Evolutionary conservation across 2,113 vertebrate species (phyloP), one percentile per base, ranked within the genome.

Genomic region (Grammatotria lemairii): DNA sequence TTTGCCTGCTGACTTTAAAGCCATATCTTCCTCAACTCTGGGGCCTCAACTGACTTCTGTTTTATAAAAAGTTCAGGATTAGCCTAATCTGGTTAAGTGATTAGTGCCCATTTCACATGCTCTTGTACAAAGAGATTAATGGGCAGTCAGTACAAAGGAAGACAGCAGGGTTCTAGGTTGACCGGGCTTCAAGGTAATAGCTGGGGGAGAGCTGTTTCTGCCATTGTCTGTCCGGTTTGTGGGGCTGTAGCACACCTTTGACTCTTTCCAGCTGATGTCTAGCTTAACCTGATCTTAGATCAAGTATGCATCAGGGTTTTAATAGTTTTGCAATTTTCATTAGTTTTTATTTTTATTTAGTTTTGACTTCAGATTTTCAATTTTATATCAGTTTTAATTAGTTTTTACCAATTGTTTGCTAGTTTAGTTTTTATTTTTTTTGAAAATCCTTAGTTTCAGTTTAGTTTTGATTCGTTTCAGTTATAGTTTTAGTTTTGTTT

Each of bases 81-180:
- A 96, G 92, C 82, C 86, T 96, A 96, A 96, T 97, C 95, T 95
- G 83, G 91, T 96, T 96, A 96, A 94, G 95, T 92, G 94, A 96
- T 97, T 97, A 96, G 89, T 87, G 51, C 40, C 82, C 54, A 83
- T 90, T 93, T 95, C 86, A 88, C 94, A 91, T 94, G 92, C 87
- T 95, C 85, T 93, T 86, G 86, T 82, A 88, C 49, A 49, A 60
- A 49, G 88, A 90, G 94, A 93, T 94, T 92, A 92, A 88, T 88
- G 51, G 16, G 84, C 55, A 85, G 82, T 63, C 79, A 86, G 85
- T 80, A 87, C 81, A 91, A 87, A 90, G 90, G 83, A 81, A 49
- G 85, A 85, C 75, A 38, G 84, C 81, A 49, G 42, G 57, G 60
- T n/a, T 23, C 38, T 11, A 45, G 26, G 82, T 57, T 75, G 83